A percentile compares a stretch with the other conserved stretches of the same genome.
Conservation (phyloP, 2,797 vertebrate species). For the Eleutherodactylus coqui region DNA sequence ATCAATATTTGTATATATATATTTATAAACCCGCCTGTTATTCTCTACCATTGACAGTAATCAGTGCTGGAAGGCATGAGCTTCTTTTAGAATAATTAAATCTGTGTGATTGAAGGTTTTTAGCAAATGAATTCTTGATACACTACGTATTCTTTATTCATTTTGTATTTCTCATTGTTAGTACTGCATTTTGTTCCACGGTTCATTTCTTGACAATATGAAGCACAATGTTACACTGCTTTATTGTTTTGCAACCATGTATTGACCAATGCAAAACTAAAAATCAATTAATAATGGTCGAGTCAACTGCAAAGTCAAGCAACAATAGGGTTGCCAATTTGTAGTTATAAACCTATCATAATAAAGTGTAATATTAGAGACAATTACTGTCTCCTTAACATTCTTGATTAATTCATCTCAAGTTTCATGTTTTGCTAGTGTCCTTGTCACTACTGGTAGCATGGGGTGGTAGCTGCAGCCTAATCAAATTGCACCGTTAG, state of each 20-base stretch:
- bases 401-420: too few species aligned
- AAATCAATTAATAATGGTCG: background rate
- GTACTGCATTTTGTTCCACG: background rate
- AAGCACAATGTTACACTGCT: background rate
- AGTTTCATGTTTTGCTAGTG: too few species aligned
- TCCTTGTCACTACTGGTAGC: too few species aligned
- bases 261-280: background rate
- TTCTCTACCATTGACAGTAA: background rate
- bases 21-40: background rate
- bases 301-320: background rate
- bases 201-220: background rate
- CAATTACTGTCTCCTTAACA: too few species aligned
- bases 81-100: constrained; percentile 1
- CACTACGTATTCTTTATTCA: background rate
- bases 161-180: too few species aligned
- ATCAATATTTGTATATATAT: too few species aligned
- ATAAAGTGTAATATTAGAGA: background rate
- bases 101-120: background rate
- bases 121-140: background rate
- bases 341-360: background rate
- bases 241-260: background rate
- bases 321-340: background rate
- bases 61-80: background rate
- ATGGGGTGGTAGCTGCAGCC: too few species aligned
- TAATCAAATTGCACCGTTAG: too few species aligned